Base-by-base conservation (phyloP, 2,797 vertebrate genomes). In the Coilia nasus region DNA sequence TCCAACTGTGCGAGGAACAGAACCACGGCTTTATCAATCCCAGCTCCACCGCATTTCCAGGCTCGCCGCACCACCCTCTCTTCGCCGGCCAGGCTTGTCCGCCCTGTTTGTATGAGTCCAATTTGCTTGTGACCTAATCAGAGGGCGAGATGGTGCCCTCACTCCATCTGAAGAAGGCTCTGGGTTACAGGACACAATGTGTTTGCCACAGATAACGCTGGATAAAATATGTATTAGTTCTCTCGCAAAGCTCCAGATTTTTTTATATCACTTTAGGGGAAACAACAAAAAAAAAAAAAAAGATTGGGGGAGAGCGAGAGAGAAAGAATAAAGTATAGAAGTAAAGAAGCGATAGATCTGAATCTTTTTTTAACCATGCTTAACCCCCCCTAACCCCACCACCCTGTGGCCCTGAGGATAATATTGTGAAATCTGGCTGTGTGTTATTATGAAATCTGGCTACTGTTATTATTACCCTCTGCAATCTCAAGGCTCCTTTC, bases 201-300 rank as follows among this genome's bases (percentile, higher is more conserved):
- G 91, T 91, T 91, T 78, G 91, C 90, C 90, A 91, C 90, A 94
- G 94, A 95, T 95, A 94, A 90, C 90, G 78, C 44, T 23, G 86
- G 91, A 94, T 96, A 94, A 95, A 95, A 95, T 95, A 95, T 96
- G 95, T 95, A 95, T 96, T 95, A 92, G 90, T 93, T 93, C 91
- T 87, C 88, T 86, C 86, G 85, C 87, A 87, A 87, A 90, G 88
- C 87, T 44, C 71, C 35, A 21, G 71, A 87, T 87, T 89, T 90
- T 89, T 90, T 89, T 88, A 89, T 89, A 90, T 87, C 88, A 91
- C 91, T 92, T 92, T 93, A 44, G 71, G 86, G 90, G 93, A 95
- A 91, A 94, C 91, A 93, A 95, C 35, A 94, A 93, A 92, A 87
- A 88, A 85, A 46, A 83, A 86, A 84, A 89, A 87, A 85, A 14